A percentile compares a stretch with the other conserved stretches of the same genome.
Conservation (phyloP, 2,797 vertebrate species). For the Natrix natrix region DNA sequence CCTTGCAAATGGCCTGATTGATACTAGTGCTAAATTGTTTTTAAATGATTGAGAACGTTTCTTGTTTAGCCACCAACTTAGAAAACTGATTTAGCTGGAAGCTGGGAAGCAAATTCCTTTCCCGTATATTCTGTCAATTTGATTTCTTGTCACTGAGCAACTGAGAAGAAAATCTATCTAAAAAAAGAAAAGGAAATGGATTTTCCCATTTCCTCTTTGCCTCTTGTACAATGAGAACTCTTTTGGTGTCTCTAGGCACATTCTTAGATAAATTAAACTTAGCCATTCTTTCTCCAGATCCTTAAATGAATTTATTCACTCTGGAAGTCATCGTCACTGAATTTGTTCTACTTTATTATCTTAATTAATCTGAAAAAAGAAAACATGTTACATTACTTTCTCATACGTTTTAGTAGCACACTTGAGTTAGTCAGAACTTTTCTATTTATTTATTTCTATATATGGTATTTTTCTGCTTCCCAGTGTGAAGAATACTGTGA, state of each 20-base stretch:
- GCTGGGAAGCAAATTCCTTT: not conserved
- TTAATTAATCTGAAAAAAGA: constrained; percentile 37
- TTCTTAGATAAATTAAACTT: constrained; percentile 47
- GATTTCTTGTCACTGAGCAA: constrained; percentile 11
- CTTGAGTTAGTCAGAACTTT: constrained; percentile 7
- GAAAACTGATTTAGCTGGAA: constrained; percentile 18
- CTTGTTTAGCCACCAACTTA: constrained; percentile 8
- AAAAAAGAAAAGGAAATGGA: constrained; percentile 19
- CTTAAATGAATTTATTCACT: constrained; percentile 49
- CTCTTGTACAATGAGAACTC: constrained; percentile 21
- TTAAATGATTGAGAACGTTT: not conserved
- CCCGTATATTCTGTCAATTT: constrained; percentile 9
- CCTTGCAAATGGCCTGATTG: not conserved
- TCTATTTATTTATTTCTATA: not conserved
- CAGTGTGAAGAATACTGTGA: not conserved
- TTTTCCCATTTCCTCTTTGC: not conserved
- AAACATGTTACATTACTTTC: constrained; percentile 34
- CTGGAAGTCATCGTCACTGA: constrained; percentile 49
- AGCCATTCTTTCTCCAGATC: constrained; percentile 32
- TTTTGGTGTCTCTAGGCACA: not conserved
- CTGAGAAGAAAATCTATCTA: constrained; percentile 11
- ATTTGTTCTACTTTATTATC: constrained; percentile 39
- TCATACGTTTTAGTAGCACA: constrained; percentile 28
- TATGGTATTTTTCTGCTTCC: not conserved
- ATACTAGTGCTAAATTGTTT: not conserved